phyloP scores from a whole-genome alignment of 92 coral and sea anemone genomes.

The Zoanthus sansibaricus region DNA sequence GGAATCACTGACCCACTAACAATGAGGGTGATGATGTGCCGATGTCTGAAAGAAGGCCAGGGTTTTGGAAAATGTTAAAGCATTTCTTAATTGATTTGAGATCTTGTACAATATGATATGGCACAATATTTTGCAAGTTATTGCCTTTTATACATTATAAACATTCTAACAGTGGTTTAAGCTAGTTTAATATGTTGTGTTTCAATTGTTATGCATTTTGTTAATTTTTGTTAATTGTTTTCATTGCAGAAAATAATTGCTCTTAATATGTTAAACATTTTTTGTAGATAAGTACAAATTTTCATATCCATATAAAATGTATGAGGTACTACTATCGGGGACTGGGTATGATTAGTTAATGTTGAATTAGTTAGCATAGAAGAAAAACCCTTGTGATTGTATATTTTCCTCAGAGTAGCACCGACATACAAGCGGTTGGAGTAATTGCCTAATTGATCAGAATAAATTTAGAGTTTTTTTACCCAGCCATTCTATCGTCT shows the following conservation, averaged over 20 bases:
- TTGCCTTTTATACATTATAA: slow-evolving; percentile 17
- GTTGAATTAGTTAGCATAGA: slow-evolving; percentile 2
- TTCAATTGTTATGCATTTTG: slow-evolving; percentile 7
- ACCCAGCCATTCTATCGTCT: slow-evolving; percentile 4
- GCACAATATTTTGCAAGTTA: not conserved
- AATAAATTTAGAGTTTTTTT: not conserved
- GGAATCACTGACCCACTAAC: slow-evolving; percentile 46
- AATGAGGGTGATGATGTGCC: slow-evolving; percentile 34
- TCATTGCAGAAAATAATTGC: not conserved
- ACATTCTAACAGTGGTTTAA: slow-evolving; percentile 17
- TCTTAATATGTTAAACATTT: not conserved
- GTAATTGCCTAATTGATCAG: slow-evolving; percentile 4
- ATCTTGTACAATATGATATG: slow-evolving; percentile 19
- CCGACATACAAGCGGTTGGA: not conserved
- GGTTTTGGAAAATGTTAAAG: slow-evolving; percentile 58
- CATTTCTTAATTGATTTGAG: slow-evolving; percentile 3
- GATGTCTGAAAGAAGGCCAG: slow-evolving; percentile 49
- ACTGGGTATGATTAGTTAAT: not conserved
- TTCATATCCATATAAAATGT: slow-evolving; percentile 11
- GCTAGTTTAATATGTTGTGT: slow-evolving; percentile 8
- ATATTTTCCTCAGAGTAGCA: not conserved
- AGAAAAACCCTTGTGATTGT: not conserved
- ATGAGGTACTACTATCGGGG: not conserved
- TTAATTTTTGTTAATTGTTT: slow-evolving; percentile 12
- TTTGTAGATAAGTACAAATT: slow-evolving; percentile 5